These are phyloP conservation scores for Cercopithecus diana DNA, from an alignment of 2,797 vertebrate species.

Conservation along the genomic window DNA sequence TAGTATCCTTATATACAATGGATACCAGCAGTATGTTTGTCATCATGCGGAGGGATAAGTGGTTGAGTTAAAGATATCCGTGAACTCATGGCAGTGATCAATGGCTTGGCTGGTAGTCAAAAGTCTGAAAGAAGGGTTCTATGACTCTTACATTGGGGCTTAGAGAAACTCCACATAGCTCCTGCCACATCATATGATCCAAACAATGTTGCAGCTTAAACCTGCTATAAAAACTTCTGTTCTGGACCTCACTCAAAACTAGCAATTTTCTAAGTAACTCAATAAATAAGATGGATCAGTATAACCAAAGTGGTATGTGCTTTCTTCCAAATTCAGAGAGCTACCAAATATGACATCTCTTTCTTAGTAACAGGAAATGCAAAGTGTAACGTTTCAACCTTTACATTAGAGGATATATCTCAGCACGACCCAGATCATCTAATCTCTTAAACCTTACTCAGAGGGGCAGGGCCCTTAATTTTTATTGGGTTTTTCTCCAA, in stretches of 20 bases:
- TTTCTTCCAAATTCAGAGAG: neutral
- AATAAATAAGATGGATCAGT: neutral
- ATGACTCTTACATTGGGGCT: neutral
- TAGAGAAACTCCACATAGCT: neutral
- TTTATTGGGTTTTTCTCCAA: neutral
- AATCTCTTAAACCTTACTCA: neutral
- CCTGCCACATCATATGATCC: neutral
- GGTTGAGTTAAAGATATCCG: neutral
- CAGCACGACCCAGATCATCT: neutral
- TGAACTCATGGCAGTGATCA: neutral
- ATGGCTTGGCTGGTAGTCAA: neutral
- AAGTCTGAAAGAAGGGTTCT: neutral
- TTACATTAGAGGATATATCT: neutral
- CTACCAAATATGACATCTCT: neutral
- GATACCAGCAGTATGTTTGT: neutral
- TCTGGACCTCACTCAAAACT: neutral
- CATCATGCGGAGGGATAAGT: neutral
- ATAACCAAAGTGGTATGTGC: neutral
- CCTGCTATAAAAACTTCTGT: neutral
- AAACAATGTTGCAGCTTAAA: neutral
- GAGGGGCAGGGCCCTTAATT: neutral
- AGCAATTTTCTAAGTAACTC: neutral
- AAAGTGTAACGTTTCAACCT: neutral
- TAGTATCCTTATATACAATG: neutral
- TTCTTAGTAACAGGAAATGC: neutral